Evolutionary conservation across 2,888 invertebrate species (phyloP).

Genomic region (Thereva nobilitata): DNA sequence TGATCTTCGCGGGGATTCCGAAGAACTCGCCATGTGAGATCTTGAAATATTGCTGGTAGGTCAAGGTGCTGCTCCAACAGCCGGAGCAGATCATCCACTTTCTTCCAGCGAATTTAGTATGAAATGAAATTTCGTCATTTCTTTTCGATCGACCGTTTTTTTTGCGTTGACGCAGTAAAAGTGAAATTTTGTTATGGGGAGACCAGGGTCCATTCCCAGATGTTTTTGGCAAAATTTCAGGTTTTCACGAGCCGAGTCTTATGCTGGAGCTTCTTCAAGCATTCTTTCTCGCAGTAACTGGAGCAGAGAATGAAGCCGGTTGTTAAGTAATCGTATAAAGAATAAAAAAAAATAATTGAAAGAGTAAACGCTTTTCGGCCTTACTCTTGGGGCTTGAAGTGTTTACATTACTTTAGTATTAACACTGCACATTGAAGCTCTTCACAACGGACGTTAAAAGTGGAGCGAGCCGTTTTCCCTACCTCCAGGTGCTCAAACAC

Average conservation of each 20-base stretch:
- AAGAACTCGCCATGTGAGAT: too few species aligned
- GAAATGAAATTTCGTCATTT: too few species aligned
- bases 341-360: neutral
- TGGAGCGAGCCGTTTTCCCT: conserved; percentile 23
- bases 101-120: too few species aligned
- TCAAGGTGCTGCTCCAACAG: too few species aligned
- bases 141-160: too few species aligned
- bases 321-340: conserved; percentile 18
- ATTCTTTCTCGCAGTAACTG: neutral
- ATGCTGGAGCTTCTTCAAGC: neutral
- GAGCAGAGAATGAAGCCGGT: neutral
- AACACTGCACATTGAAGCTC: neutral
- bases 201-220: neutral
- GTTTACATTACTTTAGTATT: neutral
- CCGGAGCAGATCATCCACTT: too few species aligned
- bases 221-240: conserved; percentile 2
- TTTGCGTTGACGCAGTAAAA: neutral
- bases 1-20: too few species aligned
- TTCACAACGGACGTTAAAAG: conserved; percentile 31
- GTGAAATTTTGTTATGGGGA: neutral
- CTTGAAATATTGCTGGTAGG: too few species aligned
- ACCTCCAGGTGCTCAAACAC: neutral
- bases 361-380: neutral
- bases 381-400: neutral
- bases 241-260: too few species aligned